Conservation (phyloP, 1,140 invertebrate species). For the Dolichoris vasculosae region DNA sequence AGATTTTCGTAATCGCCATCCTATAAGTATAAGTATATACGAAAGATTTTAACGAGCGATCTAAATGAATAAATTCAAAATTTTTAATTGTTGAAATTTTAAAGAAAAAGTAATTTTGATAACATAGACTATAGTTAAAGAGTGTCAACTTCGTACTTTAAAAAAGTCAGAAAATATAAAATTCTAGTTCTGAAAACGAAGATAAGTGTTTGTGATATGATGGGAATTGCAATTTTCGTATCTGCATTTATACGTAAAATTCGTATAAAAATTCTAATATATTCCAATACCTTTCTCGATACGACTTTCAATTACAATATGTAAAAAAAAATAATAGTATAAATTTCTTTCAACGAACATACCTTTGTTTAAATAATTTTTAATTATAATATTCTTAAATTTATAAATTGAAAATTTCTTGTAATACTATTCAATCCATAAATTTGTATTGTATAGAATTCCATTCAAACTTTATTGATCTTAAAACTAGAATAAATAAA, state of each 20-base stretch:
- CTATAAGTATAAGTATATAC: neutral
- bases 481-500: neutral
- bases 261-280: no score
- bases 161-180: no score
- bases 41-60: neutral
- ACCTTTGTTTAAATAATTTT: no score
- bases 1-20: no score
- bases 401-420: no score
- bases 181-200: neutral
- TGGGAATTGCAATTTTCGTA: neutral
- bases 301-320: no score
- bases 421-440: no score
- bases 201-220: neutral
- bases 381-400: no score
- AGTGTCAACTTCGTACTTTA: neutral
- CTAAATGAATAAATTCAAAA: neutral
- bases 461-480: no score
- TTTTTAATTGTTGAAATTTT: neutral
- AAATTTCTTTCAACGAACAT: no score
- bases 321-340: no score
- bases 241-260: neutral
- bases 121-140: neutral
- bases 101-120: neutral
- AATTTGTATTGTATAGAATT: no score
- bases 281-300: neutral